These are phyloP conservation scores for Neodontobutis hainanensis DNA, from an alignment of 2,113 vertebrate species.

Conservation along the genomic window DNA sequence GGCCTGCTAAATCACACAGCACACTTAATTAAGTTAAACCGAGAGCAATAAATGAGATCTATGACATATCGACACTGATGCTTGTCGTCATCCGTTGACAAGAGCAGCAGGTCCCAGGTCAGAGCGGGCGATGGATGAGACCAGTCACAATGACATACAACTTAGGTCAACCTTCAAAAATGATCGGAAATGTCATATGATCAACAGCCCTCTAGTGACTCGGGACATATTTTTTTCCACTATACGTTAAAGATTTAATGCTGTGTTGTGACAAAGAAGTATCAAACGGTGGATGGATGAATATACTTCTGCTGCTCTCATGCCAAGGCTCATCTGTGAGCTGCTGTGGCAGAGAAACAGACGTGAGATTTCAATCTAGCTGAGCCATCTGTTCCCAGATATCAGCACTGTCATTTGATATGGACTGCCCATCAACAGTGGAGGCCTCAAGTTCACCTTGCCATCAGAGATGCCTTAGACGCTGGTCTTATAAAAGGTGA, in stretches of 20 bases:
- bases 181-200: slow-evolving; percentile 63
- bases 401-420: slow-evolving; percentile 66
- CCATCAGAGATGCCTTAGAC: slow-evolving; percentile 63
- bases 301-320: slow-evolving; percentile 47
- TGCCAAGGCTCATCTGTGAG: slow-evolving; percentile 56
- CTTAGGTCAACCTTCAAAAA: slow-evolving; percentile 44
- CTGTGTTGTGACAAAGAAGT: slow-evolving; percentile 49
- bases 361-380: slow-evolving; percentile 67
- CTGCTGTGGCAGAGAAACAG: slow-evolving; percentile 55
- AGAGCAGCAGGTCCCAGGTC: slow-evolving; percentile 55
- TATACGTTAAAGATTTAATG: slow-evolving; percentile 56
- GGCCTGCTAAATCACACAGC: slow-evolving; percentile 62
- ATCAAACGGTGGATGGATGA: slow-evolving; percentile 43
- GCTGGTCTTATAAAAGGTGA: slow-evolving; percentile 68
- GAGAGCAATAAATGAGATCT: slow-evolving; percentile 68
- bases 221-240: slow-evolving; percentile 34
- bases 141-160: slow-evolving; percentile 60
- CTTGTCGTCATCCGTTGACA: slow-evolving; percentile 58
- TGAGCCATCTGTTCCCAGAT: slow-evolving; percentile 71
- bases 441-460: slow-evolving; percentile 74
- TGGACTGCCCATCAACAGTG: slow-evolving; percentile 64
- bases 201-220: slow-evolving; percentile 46
- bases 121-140: slow-evolving; percentile 55
- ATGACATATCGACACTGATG: slow-evolving; percentile 57
- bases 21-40: slow-evolving; percentile 77